Evolutionary conservation across 2,797 vertebrate species (phyloP), one percentile per base, ranked within the genome.

Genomic region (Nannoperca australis): DNA sequence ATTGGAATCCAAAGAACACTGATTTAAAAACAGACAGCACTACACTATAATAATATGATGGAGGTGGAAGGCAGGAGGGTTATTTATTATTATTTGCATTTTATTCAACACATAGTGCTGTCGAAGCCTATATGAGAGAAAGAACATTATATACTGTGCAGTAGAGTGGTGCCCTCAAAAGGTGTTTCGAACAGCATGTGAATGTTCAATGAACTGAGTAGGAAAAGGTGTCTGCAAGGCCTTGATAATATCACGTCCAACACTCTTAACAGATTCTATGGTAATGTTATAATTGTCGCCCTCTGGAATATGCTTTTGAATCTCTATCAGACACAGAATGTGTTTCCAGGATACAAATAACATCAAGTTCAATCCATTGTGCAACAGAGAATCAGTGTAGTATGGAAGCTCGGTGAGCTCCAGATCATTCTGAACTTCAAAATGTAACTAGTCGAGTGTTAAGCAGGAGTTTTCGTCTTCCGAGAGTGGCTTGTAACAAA

Each of bases 401-500:
- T 56, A 45, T 74, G 44, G 71, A 60, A 79, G 64, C 76, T 34
- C 18, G 66, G 5, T 36, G 53, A 83, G 74, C 77, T 75, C 42
- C 36, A 69, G 59, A 80, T 78, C 62, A 73, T 56, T 64, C 63
- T 69, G 54, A 79, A 77, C 71, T 73, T 79, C 51, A 68, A 62
- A 83, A 81, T 76, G 20, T 40, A 73, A 79, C 71, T 32, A 83
- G 42, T 71, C 50, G 81, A 76, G 63, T 91, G 88, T 82, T 72
- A 82, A 73, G 66, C 63, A 77, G 51, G 64, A 71, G n/a, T 40
- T 85, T 72, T 68, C 59, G 42, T 51, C 77, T 69, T 63, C 73
- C 18, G 66, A 78, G 64, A 88, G 70, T 27, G 18, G 50, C 76
- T 87, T 67, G 77, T 76, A 92, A 88, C 80, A 89, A 87, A 87